Conservation (phyloP, 2,888 invertebrate species). For the Abrostola tripartita region DNA sequence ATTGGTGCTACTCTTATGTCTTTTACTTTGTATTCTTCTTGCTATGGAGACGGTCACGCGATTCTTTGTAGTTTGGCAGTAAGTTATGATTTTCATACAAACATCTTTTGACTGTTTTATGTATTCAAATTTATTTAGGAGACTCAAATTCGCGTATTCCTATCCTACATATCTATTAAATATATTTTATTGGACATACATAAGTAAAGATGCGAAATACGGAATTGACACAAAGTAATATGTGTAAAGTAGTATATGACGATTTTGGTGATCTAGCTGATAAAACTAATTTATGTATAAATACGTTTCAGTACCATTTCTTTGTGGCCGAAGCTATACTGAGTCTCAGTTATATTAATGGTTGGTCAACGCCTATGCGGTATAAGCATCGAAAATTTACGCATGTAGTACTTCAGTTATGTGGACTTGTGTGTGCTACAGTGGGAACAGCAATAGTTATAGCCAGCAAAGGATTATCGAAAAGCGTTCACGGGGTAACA, state of each 20-base stretch:
- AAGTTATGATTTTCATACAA: conserved; percentile 9
- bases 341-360: conserved; percentile 67
- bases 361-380: conserved; percentile 71
- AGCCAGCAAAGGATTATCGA: conserved; percentile 43
- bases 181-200: too few relatives aligned
- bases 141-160: too few relatives aligned
- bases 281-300: background rate
- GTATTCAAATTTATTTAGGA: too few relatives aligned
- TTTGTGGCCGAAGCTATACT: conserved; percentile 71
- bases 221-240: too few relatives aligned
- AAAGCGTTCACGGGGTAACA: conserved; percentile 58
- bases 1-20: background rate
- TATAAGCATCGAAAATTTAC: conserved; percentile 58
- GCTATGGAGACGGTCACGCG: conserved; percentile 56
- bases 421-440: conserved; percentile 55
- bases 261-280: too few relatives aligned
- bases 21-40: background rate
- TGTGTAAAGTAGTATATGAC: too few relatives aligned
- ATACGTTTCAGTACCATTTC: conserved; percentile 67
- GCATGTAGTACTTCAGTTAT: conserved; percentile 67
- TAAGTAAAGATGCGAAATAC: too few relatives aligned
- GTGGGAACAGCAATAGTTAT: conserved; percentile 54
- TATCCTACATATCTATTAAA: too few relatives aligned
- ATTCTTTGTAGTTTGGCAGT: conserved; percentile 49
- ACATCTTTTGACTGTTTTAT: too few relatives aligned